phyloP scores from a whole-genome alignment of 1,140 invertebrate species.

The Aradophagus sp. region DNA sequence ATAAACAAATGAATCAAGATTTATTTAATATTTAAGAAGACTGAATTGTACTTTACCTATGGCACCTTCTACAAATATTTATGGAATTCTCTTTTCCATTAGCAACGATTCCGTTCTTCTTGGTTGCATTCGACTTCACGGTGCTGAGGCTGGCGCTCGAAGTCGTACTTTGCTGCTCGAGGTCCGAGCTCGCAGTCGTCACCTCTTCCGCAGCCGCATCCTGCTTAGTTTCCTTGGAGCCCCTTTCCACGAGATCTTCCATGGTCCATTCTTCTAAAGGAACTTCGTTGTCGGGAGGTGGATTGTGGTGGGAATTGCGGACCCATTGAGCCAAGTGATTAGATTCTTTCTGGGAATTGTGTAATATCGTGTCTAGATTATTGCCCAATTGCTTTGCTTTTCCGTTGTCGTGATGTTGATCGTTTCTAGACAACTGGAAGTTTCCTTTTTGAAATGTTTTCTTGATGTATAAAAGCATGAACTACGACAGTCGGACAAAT shows the following conservation, averaged over 20 bases:
- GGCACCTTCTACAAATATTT: slow-evolving; percentile 78
- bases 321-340: slow-evolving; percentile 84
- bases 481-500: not conserved
- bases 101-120: slow-evolving; percentile 62
- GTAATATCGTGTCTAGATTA: slow-evolving; percentile 60
- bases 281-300: slow-evolving; percentile 72
- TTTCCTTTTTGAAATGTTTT: slow-evolving; percentile 56
- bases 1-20: too few relatives aligned
- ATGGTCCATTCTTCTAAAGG: slow-evolving; percentile 80
- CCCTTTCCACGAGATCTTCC: slow-evolving; percentile 69
- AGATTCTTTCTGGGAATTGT: slow-evolving; percentile 61
- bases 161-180: slow-evolving; percentile 69
- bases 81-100: slow-evolving; percentile 72
- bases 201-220: slow-evolving; percentile 61
- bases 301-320: slow-evolving; percentile 72
- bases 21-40: too few relatives aligned
- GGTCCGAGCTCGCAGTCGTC: slow-evolving; percentile 63
- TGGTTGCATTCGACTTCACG: slow-evolving; percentile 70
- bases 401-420: slow-evolving; percentile 70
- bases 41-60: too few relatives aligned
- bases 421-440: slow-evolving; percentile 55
- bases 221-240: slow-evolving; percentile 59
- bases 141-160: slow-evolving; percentile 72
- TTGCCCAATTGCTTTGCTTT: slow-evolving; percentile 76
- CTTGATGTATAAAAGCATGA: slow-evolving; percentile 34